These are phyloP conservation scores for Oscheius onirici DNA, from an alignment of 2,888 invertebrate species.

Conservation along the genomic window DNA sequence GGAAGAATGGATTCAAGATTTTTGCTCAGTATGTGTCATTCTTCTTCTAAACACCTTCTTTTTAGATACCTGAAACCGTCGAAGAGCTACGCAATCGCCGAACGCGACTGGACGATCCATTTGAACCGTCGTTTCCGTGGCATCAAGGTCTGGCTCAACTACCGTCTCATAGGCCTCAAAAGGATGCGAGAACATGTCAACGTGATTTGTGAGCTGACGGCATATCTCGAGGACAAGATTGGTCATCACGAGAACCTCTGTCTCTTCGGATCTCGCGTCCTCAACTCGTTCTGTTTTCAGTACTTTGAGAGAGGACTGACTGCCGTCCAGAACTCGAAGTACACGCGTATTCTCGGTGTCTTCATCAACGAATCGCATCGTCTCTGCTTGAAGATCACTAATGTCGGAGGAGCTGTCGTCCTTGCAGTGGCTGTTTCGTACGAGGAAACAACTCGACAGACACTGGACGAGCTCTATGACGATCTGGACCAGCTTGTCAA, in stretches of 20 bases:
- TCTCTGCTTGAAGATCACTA: no score
- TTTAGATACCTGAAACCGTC: slow-evolving; percentile 2
- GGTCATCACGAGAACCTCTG: not conserved
- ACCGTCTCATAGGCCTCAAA: slow-evolving; percentile 18
- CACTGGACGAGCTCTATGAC: no score
- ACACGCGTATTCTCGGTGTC: slow-evolving; percentile 3
- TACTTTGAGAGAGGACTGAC: not conserved
- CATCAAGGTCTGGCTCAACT: slow-evolving; percentile 15
- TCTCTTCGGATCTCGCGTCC: slow-evolving; percentile 9
- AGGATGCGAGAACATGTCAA: slow-evolving; percentile 2
- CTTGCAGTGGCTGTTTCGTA: no score
- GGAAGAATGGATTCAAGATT: slow-evolving; percentile 17
- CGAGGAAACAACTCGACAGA: no score
- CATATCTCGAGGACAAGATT: slow-evolving; percentile 3
- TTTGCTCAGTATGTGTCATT: slow-evolving; percentile 11
- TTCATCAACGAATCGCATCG: slow-evolving; percentile 23
- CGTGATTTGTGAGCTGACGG: slow-evolving; percentile 1
- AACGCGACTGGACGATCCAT: slow-evolving; percentile 20
- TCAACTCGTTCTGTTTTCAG: not conserved
- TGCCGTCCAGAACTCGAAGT: not conserved
- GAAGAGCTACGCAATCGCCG: slow-evolving; percentile 19
- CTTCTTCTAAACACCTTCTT: not conserved
- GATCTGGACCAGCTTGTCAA: not conserved
- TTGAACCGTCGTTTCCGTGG: slow-evolving; percentile 16
- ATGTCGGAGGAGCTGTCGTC: no score